A percentile compares a stretch with the other conserved stretches of the same genome.
These are phyloP conservation scores for Pristionchus maxplancki DNA, from an alignment of 2,888 invertebrate species.

Conservation along the genomic window DNA sequence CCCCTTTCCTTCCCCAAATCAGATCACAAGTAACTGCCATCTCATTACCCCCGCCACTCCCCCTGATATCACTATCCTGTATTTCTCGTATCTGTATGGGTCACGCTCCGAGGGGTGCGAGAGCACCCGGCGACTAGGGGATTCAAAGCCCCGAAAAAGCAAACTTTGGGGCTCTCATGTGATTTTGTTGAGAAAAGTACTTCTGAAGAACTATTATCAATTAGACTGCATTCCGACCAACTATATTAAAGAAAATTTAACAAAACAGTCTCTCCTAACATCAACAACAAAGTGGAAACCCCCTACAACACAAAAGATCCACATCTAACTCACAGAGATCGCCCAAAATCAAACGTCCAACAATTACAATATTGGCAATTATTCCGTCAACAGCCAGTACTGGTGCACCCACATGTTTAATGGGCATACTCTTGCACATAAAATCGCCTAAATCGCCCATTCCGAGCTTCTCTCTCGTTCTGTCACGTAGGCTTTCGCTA, in stretches of 20 bases:
- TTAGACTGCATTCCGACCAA: not conserved
- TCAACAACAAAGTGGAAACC: not conserved
- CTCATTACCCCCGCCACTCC: not conserved
- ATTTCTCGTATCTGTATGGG: not conserved
- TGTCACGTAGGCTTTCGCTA: not conserved
- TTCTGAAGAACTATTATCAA: too few relatives aligned
- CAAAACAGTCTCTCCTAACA: too few relatives aligned
- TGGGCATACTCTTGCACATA: not conserved
- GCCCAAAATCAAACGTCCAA: not conserved
- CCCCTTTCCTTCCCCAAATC: not conserved
- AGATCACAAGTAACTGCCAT: not conserved
- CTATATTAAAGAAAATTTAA: too few relatives aligned
- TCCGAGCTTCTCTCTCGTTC: not conserved
- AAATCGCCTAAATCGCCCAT: not conserved
- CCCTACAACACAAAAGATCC: not conserved
- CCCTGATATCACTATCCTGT: constrained; percentile 16
- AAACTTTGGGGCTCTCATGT: too few relatives aligned
- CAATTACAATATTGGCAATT: not conserved
- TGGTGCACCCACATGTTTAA: not conserved
- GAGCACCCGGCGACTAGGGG: not conserved
- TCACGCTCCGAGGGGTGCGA: not conserved
- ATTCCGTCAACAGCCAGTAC: not conserved
- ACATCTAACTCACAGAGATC: not conserved
- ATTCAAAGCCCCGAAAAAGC: not conserved
- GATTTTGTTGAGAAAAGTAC: too few relatives aligned